These are phyloP conservation scores for Atta colombica DNA, from an alignment of 1,140 invertebrate genomes.

Conservation along the genomic window DNA sequence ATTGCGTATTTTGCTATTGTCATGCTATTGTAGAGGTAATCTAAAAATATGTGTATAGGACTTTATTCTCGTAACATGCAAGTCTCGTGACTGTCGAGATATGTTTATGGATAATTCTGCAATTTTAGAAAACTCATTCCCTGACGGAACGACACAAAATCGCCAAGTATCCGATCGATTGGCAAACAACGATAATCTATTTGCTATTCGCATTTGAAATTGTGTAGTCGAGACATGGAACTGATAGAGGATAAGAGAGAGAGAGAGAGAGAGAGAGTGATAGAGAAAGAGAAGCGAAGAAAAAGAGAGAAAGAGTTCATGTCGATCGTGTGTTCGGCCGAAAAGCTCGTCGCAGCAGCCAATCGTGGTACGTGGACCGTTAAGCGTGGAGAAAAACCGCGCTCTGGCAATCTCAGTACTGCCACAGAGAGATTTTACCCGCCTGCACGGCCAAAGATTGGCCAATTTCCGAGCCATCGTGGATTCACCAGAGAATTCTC, in stretches of 20 bases:
- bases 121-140: constrained; percentile 27
- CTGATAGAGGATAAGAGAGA: neutral
- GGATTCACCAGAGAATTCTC: constrained; percentile 52
- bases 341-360: constrained; percentile 59
- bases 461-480: constrained; percentile 61
- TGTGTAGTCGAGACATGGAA: neutral
- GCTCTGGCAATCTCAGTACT: constrained; percentile 58
- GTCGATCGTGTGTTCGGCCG: constrained; percentile 35
- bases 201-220: constrained; percentile 49
- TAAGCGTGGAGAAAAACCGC: constrained; percentile 61
- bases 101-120: constrained; percentile 1
- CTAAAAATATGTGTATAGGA: neutral
- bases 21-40: neutral
- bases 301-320: constrained; percentile 21
- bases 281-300: neutral
- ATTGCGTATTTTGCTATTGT: neutral
- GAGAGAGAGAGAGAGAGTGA: neutral
- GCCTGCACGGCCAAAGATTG: constrained; percentile 56
- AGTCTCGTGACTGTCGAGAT: constrained; percentile 11
- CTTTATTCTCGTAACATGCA: neutral
- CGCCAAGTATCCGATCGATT: constrained; percentile 55
- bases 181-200: constrained; percentile 56
- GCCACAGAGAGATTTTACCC: constrained; percentile 59
- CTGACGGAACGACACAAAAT: constrained; percentile 71
- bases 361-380: constrained; percentile 59